These are phyloP conservation scores for Eristalinus aeneus DNA, from an alignment of 2,888 invertebrate genomes.

Conservation along the genomic window DNA sequence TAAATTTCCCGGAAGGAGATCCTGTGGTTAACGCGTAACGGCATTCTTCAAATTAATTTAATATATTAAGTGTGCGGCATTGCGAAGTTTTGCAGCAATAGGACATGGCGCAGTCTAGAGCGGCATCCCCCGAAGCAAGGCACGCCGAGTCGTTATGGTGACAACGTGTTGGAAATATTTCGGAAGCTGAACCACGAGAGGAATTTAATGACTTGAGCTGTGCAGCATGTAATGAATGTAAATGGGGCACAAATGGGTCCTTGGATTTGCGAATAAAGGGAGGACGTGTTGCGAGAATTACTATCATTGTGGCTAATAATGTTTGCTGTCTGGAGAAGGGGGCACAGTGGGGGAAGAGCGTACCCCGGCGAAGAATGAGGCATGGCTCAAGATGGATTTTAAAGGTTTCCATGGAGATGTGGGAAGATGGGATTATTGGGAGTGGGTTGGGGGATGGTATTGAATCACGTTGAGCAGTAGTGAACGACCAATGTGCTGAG, in stretches of 20 bases:
- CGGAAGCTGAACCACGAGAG: conserved; percentile 42
- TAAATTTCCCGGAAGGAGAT: conserved; percentile 59
- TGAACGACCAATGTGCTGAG: too few species aligned
- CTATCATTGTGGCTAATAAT: conserved; percentile 37
- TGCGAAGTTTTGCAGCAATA: conserved; percentile 28
- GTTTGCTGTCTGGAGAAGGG: neutral
- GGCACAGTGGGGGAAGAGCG: neutral
- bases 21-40: conserved; percentile 61
- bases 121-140: neutral
- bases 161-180: conserved; percentile 55
- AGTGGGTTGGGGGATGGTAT: neutral
- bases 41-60: conserved; percentile 67
- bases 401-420: neutral
- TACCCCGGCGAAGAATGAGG: neutral
- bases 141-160: conserved; percentile 41
- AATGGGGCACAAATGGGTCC: conserved; percentile 55
- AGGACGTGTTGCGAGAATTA: conserved; percentile 22
- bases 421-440: neutral
- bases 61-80: conserved; percentile 48
- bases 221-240: conserved; percentile 62
- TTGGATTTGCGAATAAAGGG: conserved; percentile 24
- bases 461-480: too few species aligned
- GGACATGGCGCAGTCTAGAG: conserved; percentile 6
- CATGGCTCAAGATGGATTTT: neutral
- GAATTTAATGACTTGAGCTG: conserved; percentile 63